A percentile compares a stretch with the other conserved stretches of the same genome.
phyloP scores from a whole-genome alignment of 2,113 vertebrate genomes.

The Excalfactoria chinensis region DNA sequence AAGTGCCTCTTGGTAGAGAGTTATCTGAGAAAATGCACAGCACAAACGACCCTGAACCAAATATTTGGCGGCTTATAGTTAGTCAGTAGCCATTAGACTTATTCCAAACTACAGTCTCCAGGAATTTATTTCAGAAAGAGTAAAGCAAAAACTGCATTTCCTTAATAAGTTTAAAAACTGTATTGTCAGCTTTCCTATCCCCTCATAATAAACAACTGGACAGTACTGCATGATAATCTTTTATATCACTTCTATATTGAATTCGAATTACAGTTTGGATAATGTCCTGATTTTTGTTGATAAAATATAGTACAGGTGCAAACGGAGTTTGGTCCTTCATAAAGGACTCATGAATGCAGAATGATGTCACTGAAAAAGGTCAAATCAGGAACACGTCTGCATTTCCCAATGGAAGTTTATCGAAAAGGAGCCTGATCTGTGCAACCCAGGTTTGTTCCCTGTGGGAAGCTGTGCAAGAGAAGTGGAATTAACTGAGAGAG shows the following conservation, averaged over 20 bases:
- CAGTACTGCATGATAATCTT: not conserved
- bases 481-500: not conserved
- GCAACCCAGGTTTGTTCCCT: not conserved
- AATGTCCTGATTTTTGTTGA: not conserved
- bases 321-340: not conserved
- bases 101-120: not conserved
- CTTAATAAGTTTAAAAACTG: not conserved
- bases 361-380: not conserved
- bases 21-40: not conserved
- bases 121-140: not conserved
- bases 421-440: not conserved
- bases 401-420: not conserved
- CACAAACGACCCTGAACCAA: not conserved
- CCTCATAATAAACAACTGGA: not conserved
- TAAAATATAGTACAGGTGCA: not conserved
- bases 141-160: not conserved
- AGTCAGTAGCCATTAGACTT: not conserved
- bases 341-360: not conserved
- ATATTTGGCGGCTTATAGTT: not conserved
- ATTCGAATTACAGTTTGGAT: not conserved
- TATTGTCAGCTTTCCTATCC: not conserved
- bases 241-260: not conserved
- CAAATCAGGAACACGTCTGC: not conserved
- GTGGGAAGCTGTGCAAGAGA: not conserved
- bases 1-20: not conserved